A percentile compares a stretch with the other conserved stretches of the same genome.
Evolutionary conservation across 2,797 vertebrate species (phyloP).

Genomic region (Orestias chungarensis): DNA sequence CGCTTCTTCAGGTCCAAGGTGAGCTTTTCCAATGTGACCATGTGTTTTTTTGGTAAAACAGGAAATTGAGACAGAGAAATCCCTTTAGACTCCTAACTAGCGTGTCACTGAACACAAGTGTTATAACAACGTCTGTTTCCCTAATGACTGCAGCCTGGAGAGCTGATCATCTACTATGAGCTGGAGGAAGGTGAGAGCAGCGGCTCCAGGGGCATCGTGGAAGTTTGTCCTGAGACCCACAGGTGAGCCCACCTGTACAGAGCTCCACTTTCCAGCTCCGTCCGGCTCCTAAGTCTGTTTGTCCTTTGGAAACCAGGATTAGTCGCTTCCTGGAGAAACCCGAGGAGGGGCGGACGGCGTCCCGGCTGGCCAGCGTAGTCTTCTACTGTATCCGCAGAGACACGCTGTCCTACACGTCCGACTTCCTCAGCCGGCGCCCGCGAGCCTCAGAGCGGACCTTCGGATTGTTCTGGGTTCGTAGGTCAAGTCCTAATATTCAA

Average conservation of each 20-base stretch:
- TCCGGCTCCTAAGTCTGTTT: background rate
- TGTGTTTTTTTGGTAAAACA: too few relatives aligned
- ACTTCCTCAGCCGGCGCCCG: constrained; percentile 72
- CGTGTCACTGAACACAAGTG: too few relatives aligned
- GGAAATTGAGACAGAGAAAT: too few relatives aligned
- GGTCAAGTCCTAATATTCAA: background rate
- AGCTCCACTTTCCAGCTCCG: background rate
- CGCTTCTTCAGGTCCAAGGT: constrained; percentile 86
- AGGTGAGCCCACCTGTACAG: constrained; percentile 65
- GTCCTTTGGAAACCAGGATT: too few relatives aligned
- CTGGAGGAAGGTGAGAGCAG: constrained; percentile 82
- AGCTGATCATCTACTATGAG: constrained; percentile 85
- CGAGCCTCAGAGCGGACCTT: constrained; percentile 69
- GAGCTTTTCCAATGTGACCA: constrained; percentile 18
- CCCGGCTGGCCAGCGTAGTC: constrained; percentile 84
- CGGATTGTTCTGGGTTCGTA: constrained; percentile 82
- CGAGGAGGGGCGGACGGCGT: constrained; percentile 66
- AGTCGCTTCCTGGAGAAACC: constrained; percentile 83
- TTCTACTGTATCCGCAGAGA: constrained; percentile 83
- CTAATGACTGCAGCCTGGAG: constrained; percentile 84
- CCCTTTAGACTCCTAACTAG: too few relatives aligned
- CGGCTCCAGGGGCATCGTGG: constrained; percentile 83
- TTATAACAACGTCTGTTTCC: too few relatives aligned
- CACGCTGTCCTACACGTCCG: constrained; percentile 70
- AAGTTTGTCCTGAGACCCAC: constrained; percentile 82